A percentile compares a stretch with the other conserved stretches of the same genome.
Conservation (phyloP, 2,888 invertebrate species). For the Cancer borealis region DNA sequence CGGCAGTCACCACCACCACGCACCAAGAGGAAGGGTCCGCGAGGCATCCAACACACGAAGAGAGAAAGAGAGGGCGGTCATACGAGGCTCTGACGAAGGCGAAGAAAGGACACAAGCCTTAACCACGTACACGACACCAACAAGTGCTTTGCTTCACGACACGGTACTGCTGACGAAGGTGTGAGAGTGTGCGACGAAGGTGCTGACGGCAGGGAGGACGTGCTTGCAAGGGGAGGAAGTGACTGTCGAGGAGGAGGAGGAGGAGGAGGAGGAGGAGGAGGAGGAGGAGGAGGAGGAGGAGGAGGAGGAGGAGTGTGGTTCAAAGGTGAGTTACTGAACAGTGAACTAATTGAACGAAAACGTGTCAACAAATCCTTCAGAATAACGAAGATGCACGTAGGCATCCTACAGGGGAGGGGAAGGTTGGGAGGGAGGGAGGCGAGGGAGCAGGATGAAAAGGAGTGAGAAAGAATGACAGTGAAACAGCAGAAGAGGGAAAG, state of each 20-base stretch:
- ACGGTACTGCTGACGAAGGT: not conserved
- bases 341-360: not conserved
- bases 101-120: not conserved
- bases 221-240: not conserved
- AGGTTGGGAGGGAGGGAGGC: not conserved
- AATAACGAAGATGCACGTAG: not conserved
- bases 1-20: not conserved
- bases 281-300: not conserved
- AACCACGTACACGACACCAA: not conserved
- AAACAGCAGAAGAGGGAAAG: not conserved
- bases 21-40: not conserved
- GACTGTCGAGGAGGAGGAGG: not conserved
- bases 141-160: not conserved
- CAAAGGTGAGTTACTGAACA: not conserved
- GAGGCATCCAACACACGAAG: not conserved
- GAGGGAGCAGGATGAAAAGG: not conserved
- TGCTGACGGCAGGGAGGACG: no score
- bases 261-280: not conserved
- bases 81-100: not conserved
- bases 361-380: not conserved
- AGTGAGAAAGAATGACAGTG: conserved; percentile 9
- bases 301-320: not conserved
- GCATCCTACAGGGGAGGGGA: not conserved
- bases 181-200: not conserved
- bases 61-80: not conserved